Conservation (phyloP, 2,797 vertebrate species). For the Diceros bicornis region DNA sequence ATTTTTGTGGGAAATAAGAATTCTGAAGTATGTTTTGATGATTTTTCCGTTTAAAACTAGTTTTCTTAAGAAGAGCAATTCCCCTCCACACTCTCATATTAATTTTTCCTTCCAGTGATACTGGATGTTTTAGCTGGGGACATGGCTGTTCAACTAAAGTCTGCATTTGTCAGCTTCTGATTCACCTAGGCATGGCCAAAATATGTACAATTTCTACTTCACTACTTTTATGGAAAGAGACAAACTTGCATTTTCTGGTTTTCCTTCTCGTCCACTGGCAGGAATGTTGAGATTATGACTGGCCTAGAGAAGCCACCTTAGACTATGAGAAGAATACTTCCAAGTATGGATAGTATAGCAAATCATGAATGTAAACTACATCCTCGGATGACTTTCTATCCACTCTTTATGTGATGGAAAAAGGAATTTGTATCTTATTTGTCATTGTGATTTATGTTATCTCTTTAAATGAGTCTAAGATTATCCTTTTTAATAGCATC, state of each 20-base stretch:
- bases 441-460: not conserved
- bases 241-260: not conserved
- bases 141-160: not conserved
- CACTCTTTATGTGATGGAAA: not conserved
- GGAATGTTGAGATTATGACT: not conserved
- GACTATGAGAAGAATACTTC: not conserved
- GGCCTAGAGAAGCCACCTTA: not conserved
- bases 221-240: not conserved
- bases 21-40: not conserved
- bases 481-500: not conserved
- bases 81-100: not conserved
- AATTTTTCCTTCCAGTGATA: not conserved
- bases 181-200: not conserved
- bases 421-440: too few species aligned
- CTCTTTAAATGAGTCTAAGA: not conserved
- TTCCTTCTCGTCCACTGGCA: not conserved
- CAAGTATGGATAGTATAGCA: not conserved
- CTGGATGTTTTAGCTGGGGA: not conserved
- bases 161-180: not conserved
- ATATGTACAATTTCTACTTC: not conserved
- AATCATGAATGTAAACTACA: not conserved
- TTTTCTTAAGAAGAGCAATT: not conserved
- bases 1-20: not conserved
- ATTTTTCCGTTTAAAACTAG: not conserved
- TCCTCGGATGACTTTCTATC: not conserved